These are phyloP conservation scores for Apogon hyalosoma DNA, from an alignment of 2,797 vertebrate genomes.

Conservation along the genomic window DNA sequence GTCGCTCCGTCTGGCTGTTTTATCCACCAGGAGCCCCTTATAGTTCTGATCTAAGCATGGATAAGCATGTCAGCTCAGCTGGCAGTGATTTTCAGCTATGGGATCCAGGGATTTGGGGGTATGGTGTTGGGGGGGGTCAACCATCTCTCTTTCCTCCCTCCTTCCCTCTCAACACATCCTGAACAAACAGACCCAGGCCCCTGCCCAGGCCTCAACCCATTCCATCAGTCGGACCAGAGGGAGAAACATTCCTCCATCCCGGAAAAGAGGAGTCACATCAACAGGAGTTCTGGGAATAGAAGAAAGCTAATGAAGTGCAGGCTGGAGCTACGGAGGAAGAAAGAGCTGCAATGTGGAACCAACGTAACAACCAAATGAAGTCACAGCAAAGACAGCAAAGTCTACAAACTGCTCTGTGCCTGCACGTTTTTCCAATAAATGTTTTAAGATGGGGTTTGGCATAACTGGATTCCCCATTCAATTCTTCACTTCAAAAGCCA, in stretches of 20 bases:
- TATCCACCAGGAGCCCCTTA: conserved; percentile 45
- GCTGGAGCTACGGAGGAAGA: conserved; percentile 51
- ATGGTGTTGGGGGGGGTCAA: conserved; percentile 7
- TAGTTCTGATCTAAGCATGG: conserved; percentile 62
- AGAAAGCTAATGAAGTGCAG: conserved; percentile 84
- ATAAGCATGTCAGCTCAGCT: conserved; percentile 73
- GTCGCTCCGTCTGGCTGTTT: conserved; percentile 46
- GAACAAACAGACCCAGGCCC: conserved; percentile 73
- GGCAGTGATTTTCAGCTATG: conserved; percentile 79
- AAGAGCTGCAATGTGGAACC: conserved; percentile 48
- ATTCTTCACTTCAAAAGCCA: conserved; percentile 10
- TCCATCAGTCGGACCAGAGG: conserved; percentile 78
- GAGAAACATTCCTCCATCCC: conserved; percentile 80
- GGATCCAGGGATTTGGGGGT: conserved; percentile 58
- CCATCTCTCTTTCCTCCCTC: conserved; percentile 50
- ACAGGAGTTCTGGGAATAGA: conserved; percentile 81
- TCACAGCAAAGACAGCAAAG: conserved; percentile 16
- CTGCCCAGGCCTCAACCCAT: conserved; percentile 71
- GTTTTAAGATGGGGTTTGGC: background rate
- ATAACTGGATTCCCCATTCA: conserved; percentile 20
- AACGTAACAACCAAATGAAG: conserved; percentile 29
- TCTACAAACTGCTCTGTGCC: conserved; percentile 4
- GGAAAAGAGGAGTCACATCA: conserved; percentile 83
- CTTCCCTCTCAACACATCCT: conserved; percentile 69
- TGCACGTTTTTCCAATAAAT: conserved; percentile 52